A percentile compares a stretch with the other conserved stretches of the same genome.
Evolutionary conservation across 2,888 invertebrate genomes (phyloP).

Genomic region (Parapristionchus giblindavisi): DNA sequence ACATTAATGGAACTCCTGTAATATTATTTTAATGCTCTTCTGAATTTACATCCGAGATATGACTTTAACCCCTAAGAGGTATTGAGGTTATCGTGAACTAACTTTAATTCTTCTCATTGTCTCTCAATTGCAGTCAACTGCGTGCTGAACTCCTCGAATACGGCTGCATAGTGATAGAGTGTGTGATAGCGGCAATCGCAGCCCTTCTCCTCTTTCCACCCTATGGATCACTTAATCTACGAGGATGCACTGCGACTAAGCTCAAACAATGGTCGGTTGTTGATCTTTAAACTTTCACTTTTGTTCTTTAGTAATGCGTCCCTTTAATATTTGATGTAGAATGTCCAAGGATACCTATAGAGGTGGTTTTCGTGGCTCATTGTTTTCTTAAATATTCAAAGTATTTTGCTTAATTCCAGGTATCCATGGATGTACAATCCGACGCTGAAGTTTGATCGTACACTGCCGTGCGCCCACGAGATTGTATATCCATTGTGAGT

Average conservation of each 20-base stretch:
- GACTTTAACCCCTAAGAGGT: no score
- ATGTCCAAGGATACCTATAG: no score
- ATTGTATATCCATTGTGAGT: constrained; percentile 91
- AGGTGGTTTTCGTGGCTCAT: no score
- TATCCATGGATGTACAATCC: constrained; percentile 92
- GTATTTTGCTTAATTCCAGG: constrained; percentile 32
- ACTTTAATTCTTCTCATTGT: no score
- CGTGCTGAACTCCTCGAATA: constrained; percentile 44
- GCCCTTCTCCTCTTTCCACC: constrained; percentile 86
- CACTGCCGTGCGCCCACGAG: constrained; percentile 93
- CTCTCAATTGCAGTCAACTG: not conserved
- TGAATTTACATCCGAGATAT: no score
- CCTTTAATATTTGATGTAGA: no score
- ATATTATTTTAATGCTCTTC: no score
- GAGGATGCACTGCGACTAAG: constrained; percentile 71
- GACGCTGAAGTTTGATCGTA: constrained; percentile 86
- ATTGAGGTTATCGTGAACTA: no score
- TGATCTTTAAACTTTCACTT: not conserved
- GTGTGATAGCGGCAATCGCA: constrained; percentile 80
- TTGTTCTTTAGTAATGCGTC: no score
- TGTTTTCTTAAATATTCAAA: no score
- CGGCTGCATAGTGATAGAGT: constrained; percentile 82
- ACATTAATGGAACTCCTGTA: no score
- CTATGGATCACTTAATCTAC: constrained; percentile 81
- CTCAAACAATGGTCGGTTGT: constrained; percentile 87